Conservation (phyloP, 1,140 invertebrate species). For the Colletes gigas region DNA sequence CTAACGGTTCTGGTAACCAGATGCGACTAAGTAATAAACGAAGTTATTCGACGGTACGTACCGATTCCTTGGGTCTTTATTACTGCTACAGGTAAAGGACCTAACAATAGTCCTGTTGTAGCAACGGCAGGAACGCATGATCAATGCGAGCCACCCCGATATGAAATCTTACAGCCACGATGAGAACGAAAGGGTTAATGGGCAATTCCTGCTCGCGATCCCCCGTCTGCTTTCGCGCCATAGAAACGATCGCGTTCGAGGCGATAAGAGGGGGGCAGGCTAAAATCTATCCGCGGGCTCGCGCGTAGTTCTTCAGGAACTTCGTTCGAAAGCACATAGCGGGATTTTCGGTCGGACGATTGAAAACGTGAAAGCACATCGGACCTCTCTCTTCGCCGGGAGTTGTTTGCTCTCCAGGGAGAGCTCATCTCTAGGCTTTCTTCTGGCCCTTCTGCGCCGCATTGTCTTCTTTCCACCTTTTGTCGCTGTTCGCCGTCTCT, state of each 20-base stretch:
- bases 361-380: conserved; percentile 21
- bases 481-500: conserved; percentile 32
- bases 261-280: background rate
- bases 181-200: no score
- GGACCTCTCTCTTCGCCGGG: background rate
- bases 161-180: no score
- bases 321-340: conserved; percentile 17
- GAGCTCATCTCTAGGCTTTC: conserved; percentile 32
- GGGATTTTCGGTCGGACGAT: conserved; percentile 33
- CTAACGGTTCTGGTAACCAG: no score
- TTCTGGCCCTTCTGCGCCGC: conserved; percentile 13
- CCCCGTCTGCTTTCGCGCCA: background rate
- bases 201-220: no score
- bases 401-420: conserved; percentile 32
- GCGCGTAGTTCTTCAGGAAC: background rate
- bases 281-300: background rate
- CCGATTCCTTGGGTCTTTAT: no score
- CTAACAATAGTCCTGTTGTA: no score
- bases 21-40: no score
- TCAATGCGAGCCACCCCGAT: no score
- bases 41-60: no score
- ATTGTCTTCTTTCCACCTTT: conserved; percentile 42
- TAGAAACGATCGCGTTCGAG: background rate
- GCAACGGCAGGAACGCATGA: no score
- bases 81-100: no score